Percentiles rank a stretch among this genome's conserved stretches.
Evolutionary conservation across 2,113 vertebrate species (phyloP).

Genomic region (Gallinago media): DNA sequence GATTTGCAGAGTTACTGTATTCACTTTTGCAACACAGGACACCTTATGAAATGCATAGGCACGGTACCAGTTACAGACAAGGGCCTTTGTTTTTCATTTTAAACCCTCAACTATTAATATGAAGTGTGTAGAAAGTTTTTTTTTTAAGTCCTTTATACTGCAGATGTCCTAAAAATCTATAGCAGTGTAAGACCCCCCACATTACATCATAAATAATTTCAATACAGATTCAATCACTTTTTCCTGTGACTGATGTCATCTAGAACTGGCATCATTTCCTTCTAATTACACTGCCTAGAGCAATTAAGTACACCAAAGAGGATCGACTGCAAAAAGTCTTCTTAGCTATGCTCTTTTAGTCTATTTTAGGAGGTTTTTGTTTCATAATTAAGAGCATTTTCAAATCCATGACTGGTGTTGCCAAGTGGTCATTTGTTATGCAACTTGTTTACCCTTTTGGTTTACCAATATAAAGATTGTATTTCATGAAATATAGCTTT

Average conservation of each 20-base stretch:
- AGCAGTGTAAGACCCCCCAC: neutral
- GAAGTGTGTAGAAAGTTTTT: neutral
- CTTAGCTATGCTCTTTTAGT: constrained; percentile 14
- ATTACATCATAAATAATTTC: constrained; percentile 3
- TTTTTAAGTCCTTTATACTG: neutral
- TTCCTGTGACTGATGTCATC: constrained; percentile 56
- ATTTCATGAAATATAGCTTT: constrained; percentile 7
- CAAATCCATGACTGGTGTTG: constrained; percentile 32
- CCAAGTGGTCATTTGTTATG: constrained; percentile 54
- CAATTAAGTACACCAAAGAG: constrained; percentile 27
- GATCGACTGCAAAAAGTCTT: constrained; percentile 20
- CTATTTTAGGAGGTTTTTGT: constrained; percentile 28
- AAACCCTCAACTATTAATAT: neutral
- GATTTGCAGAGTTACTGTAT: neutral
- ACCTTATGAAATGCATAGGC: neutral
- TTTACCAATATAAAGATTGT: constrained; percentile 37
- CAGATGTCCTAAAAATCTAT: neutral
- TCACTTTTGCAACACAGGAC: neutral
- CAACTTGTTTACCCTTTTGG: constrained; percentile 57
- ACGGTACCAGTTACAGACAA: neutral
- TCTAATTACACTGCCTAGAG: constrained; percentile 43
- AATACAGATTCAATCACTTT: constrained; percentile 47
- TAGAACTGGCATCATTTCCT: constrained; percentile 31
- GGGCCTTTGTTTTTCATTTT: neutral
- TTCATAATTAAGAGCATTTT: constrained; percentile 64